phyloP scores from a whole-genome alignment of 2,797 vertebrate genomes.

The Microcaecilia unicolor region DNA sequence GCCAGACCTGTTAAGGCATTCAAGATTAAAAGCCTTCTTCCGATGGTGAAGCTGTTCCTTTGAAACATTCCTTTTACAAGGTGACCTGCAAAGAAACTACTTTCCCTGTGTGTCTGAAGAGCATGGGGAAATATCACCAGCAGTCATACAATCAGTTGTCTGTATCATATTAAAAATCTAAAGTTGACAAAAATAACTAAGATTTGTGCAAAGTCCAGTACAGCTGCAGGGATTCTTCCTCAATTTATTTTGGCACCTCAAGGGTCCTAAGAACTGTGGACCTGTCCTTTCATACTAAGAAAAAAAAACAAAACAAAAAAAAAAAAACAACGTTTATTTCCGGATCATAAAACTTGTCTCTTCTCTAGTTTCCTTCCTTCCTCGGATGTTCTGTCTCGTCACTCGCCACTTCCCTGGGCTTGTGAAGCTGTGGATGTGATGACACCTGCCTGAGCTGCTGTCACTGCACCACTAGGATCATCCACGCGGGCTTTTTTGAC shows the following conservation, averaged over 20 bases:
- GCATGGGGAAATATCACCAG: conserved; percentile 25
- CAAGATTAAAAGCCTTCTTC: conserved; percentile 19
- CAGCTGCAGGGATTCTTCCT: conserved; percentile 7
- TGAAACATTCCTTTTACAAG: conserved; percentile 27
- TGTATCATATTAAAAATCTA: conserved; percentile 30
- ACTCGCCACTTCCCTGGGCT: conserved; percentile 56
- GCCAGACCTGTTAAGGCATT: conserved; percentile 31
- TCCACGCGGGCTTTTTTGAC: conserved; percentile 78
- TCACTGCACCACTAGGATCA: conserved; percentile 44
- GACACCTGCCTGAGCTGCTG: conserved; percentile 37
- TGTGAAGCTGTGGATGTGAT: conserved; percentile 49
- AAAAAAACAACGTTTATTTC: too few species aligned
- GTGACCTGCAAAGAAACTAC: conserved; percentile 17
- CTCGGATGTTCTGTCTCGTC: conserved; percentile 22
- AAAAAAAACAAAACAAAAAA: too few species aligned
- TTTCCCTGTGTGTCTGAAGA: conserved; percentile 8
- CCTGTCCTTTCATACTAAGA: conserved; percentile 20
- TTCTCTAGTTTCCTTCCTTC: conserved; percentile 18
- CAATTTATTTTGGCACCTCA: conserved; percentile 31
- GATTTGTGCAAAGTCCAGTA: conserved; percentile 25
- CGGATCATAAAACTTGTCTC: too few species aligned
- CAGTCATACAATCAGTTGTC: conserved; percentile 52
- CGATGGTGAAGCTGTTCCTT: conserved; percentile 8
- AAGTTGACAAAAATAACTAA: background rate
- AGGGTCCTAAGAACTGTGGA: conserved; percentile 9